A percentile compares a stretch with the other conserved stretches of the same genome.
These are phyloP conservation scores for Caenorhabditis sulstoni DNA, from an alignment of 2,888 invertebrate genomes.

Conservation along the genomic window DNA sequence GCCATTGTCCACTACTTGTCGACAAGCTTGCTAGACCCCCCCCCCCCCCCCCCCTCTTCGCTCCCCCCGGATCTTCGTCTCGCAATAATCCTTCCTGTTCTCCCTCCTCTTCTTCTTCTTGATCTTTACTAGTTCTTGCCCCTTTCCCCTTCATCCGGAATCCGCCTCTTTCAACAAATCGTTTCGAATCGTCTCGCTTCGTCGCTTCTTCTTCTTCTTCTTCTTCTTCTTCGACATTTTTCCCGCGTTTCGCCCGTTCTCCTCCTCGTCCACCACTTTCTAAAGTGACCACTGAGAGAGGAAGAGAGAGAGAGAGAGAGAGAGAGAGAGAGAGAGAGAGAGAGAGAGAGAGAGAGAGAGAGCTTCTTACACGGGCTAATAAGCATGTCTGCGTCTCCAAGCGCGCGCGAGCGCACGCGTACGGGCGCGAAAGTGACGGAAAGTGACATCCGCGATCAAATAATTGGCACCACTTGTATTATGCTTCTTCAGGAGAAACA, in stretches of 20 bases:
- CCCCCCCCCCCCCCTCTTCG: too few relatives aligned
- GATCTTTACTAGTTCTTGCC: slow-evolving; percentile 33
- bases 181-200: slow-evolving; percentile 31
- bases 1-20: too few relatives aligned
- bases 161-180: slow-evolving; percentile 21
- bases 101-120: too few relatives aligned
- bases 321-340: too few relatives aligned
- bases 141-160: slow-evolving; percentile 25
- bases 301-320: too few relatives aligned
- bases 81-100: slow-evolving; percentile 34
- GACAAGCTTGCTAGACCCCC: too few relatives aligned
- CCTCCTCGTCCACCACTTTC: not conserved
- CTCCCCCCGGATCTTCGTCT: not conserved
- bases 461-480: slow-evolving; percentile 26
- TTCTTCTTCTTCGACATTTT: too few relatives aligned
- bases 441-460: slow-evolving; percentile 13
- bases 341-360: too few relatives aligned
- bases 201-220: not conserved
- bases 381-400: slow-evolving; percentile 49
- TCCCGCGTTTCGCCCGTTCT: not conserved
- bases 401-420: not conserved
- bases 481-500: not conserved
- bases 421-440: not conserved
- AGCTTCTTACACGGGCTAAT: slow-evolving; percentile 48
- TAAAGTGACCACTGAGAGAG: slow-evolving; percentile 41